These are phyloP conservation scores for Ochropleura leucogaster DNA, from an alignment of 2,888 invertebrate species.

Conservation along the genomic window DNA sequence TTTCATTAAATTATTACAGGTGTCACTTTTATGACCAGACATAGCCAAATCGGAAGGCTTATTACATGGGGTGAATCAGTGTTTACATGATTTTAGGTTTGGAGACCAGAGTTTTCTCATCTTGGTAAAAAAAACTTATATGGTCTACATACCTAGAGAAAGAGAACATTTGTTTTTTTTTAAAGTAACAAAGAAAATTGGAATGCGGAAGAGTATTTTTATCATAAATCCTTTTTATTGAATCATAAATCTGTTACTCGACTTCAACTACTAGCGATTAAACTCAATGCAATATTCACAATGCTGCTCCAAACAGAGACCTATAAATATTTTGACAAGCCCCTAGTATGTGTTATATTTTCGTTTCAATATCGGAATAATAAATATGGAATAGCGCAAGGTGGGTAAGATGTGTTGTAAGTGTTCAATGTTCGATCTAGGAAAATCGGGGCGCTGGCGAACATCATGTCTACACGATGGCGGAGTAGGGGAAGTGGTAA, in stretches of 20 bases:
- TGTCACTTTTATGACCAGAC: slow-evolving; percentile 39
- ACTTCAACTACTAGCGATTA: slow-evolving; percentile 26
- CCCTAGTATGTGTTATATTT: slow-evolving; percentile 36
- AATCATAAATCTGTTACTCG: slow-evolving; percentile 34
- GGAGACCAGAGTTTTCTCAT: neutral
- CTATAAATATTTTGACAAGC: slow-evolving; percentile 46
- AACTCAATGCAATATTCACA: slow-evolving; percentile 23
- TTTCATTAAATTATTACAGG: slow-evolving; percentile 47
- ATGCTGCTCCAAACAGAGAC: slow-evolving; percentile 21
- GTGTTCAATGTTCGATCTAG: slow-evolving; percentile 64
- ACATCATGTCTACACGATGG: slow-evolving; percentile 80
- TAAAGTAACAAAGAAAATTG: neutral
- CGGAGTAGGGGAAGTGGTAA: slow-evolving; percentile 84
- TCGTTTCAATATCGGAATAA: slow-evolving; percentile 57
- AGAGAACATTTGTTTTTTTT: neutral
- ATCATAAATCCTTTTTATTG: slow-evolving; percentile 28
- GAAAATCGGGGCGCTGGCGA: slow-evolving; percentile 72
- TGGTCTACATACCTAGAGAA: no score
- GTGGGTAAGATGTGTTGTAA: slow-evolving; percentile 54
- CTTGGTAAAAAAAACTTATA: neutral
- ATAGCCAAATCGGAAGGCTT: slow-evolving; percentile 16
- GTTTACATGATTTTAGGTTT: neutral
- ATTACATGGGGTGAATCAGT: slow-evolving; percentile 1
- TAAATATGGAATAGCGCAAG: slow-evolving; percentile 54
- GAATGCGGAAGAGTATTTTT: neutral